A percentile compares a stretch with the other conserved stretches of the same genome.
Conservation (phyloP, 2,888 invertebrate genomes). For the Drosophila helvetica region DNA sequence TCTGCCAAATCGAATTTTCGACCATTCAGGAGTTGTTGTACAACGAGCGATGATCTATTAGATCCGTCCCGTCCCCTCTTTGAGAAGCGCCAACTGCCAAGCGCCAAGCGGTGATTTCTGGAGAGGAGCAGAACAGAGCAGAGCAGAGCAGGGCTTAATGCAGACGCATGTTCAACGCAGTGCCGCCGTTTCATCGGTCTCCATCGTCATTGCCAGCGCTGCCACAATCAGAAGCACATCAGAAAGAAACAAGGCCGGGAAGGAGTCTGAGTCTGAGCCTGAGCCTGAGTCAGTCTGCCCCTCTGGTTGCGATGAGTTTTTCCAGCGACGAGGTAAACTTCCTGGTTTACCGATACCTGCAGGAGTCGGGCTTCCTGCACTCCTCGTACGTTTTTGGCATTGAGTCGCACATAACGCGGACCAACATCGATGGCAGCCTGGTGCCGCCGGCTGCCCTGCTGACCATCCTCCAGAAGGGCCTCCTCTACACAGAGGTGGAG, state of each 20-base stretch:
- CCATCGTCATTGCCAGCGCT: neutral
- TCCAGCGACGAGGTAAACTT: conserved; percentile 99
- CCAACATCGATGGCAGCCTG: conserved; percentile 98
- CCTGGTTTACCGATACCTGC: conserved; percentile 98
- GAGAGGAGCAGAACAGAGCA: neutral
- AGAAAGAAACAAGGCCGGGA: neutral
- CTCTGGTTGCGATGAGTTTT: conserved; percentile 91
- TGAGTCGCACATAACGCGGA: conserved; percentile 98
- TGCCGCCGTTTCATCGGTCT: conserved; percentile 31
- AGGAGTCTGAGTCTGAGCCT: neutral
- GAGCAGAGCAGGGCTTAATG: conserved; percentile 16
- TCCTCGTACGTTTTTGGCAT: conserved; percentile 99
- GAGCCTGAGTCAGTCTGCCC: too few species aligned
- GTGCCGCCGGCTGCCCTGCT: conserved; percentile 98
- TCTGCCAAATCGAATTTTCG: too few species aligned
- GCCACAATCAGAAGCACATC: conserved; percentile 39
- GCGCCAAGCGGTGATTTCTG: neutral
- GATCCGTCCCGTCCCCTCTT: too few species aligned
- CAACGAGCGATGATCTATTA: too few species aligned
- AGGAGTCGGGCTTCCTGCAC: conserved; percentile 99
- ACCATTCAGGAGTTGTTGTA: too few species aligned
- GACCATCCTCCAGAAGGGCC: conserved; percentile 97
- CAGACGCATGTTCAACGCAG: conserved; percentile 71
- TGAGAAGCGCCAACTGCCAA: too few species aligned
- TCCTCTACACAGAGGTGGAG: conserved; percentile 99